Evolutionary conservation across 2,113 vertebrate genomes (phyloP).

Genomic region (Dromiciops gliroides): DNA sequence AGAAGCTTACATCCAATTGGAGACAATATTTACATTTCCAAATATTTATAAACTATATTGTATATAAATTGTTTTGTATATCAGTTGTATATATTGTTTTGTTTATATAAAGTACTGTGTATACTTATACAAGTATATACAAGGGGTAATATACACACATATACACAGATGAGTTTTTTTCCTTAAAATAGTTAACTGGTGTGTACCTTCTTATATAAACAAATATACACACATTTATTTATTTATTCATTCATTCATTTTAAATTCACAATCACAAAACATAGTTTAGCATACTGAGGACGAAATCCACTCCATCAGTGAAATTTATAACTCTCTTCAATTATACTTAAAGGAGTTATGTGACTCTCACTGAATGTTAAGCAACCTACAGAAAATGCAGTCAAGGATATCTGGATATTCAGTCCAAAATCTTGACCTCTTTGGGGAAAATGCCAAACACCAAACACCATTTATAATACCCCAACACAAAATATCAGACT

Average conservation of each 20-base stretch:
- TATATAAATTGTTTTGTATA: neutral
- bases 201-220: slow-evolving; percentile 42
- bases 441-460: slow-evolving; percentile 5
- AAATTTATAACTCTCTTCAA: slow-evolving; percentile 48
- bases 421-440: slow-evolving; percentile 24
- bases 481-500: neutral
- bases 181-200: slow-evolving; percentile 57
- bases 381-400: slow-evolving; percentile 25
- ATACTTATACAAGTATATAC: neutral
- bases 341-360: slow-evolving; percentile 45
- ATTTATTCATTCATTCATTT: too few relatives aligned
- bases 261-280: slow-evolving; percentile 55
- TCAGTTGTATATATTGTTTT: too few relatives aligned
- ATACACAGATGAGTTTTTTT: slow-evolving; percentile 43
- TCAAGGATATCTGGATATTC: slow-evolving; percentile 22
- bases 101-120: neutral
- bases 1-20: neutral
- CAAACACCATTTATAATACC: neutral
- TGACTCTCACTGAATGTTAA: slow-evolving; percentile 34
- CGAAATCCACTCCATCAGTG: slow-evolving; percentile 27
- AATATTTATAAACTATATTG: neutral
- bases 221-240: too few relatives aligned
- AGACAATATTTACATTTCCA: neutral
- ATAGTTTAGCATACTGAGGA: slow-evolving; percentile 52
- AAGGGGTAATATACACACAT: neutral